Conservation (phyloP, 2,797 vertebrate genomes). For the Luscinia megarhynchos region DNA sequence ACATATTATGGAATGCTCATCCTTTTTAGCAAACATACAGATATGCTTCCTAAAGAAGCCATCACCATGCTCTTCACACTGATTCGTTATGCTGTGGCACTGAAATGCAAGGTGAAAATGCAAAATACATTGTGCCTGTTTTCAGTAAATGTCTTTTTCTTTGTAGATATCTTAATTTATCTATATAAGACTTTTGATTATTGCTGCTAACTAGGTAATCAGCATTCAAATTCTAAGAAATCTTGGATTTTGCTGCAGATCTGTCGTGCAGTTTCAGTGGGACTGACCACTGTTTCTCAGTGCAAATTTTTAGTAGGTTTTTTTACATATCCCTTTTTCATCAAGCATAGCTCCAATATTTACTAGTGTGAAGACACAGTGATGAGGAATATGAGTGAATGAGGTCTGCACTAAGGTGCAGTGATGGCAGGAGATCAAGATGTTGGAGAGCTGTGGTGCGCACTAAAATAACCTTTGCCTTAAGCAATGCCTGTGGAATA, state of each 20-base stretch:
- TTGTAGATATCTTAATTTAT: background rate
- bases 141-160: background rate
- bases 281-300: background rate
- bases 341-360: background rate
- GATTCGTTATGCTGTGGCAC: background rate
- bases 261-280: background rate
- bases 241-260: background rate
- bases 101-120: background rate
- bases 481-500: background rate
- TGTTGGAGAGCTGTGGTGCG: background rate
- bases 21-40: background rate
- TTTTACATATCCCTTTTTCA: background rate
- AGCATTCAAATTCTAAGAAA: background rate
- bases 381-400: background rate
- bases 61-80: background rate
- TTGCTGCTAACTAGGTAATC: background rate
- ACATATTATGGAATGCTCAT: background rate
- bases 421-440: background rate
- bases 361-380: background rate
- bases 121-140: background rate
- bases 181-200: background rate
- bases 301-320: background rate
- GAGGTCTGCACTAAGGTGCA: background rate
- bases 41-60: background rate
- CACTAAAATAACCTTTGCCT: background rate